Evolutionary conservation across 2,113 vertebrate genomes (phyloP), one percentile per base, ranked within the genome.

Genomic region (Lepus europaeus): DNA sequence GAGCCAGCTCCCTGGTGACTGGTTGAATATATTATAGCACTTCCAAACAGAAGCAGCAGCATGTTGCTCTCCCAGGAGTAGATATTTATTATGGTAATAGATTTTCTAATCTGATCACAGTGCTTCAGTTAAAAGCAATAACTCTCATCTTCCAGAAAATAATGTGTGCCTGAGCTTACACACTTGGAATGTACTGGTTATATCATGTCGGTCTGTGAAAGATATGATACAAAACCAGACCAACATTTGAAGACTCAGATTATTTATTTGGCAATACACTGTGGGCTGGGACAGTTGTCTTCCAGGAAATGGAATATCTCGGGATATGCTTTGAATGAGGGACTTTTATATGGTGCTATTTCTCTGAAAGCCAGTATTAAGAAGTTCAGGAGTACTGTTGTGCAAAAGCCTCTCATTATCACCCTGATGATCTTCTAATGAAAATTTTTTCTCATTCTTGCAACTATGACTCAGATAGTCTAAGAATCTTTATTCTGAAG

Each of bases 381-480:
- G 23, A 92, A 70, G 53, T 22, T 29, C 25, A 59, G n/a, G 10
- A 33, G 29, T 49, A 23, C 6, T 12, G n/a, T 22, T 70, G 61
- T 78, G 39, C 51, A 82, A 74, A 95, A 23, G 33, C 68, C 31
- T 74, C 39, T 63, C 49, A 36, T 79, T 56, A 85, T 14, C n/a
- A 20, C 9, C 17, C 29, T 90, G 27, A 78, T 31, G 64, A 69
- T 61, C 39, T 49, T 92, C 78, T n/a, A 39, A 45, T 94, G 94
- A 80, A 93, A 87, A 59, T 29, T 76, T 4, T 29, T 92, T 91
- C 81, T 87, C 29, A 78, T 82, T 85, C 64, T 1, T 53, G 69
- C 31, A 90, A 56, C 74, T 88, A 49, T 74, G n/a, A 81, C 70
- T 93, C 66, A 49, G 22, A 36, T 76, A 36, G 77, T 86, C 68